These are phyloP conservation scores for Uropetala carovei DNA, from an alignment of 2,888 invertebrate genomes.

Conservation along the genomic window DNA sequence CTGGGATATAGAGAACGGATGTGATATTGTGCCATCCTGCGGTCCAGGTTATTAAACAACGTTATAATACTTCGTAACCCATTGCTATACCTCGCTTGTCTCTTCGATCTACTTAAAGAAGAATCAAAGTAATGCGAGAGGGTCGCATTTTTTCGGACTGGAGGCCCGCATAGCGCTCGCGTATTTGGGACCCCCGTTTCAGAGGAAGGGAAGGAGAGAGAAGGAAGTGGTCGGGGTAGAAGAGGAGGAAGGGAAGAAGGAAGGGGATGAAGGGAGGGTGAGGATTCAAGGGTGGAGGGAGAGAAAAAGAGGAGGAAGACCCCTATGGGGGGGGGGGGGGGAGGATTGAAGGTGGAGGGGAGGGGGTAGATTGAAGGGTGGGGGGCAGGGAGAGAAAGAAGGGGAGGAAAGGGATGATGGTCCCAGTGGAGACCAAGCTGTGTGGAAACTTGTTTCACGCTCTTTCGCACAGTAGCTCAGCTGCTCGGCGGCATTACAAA, in stretches of 20 bases:
- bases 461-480: constrained; percentile 50
- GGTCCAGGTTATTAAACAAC: no score
- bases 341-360: background rate
- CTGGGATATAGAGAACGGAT: no score
- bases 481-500: constrained; percentile 33
- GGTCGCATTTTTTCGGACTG: no score
- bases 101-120: no score
- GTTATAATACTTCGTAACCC: no score
- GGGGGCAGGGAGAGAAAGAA: background rate
- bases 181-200: no score
- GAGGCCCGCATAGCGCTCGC: no score
- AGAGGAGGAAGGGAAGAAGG: background rate
- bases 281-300: background rate
- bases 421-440: background rate
- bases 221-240: background rate
- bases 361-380: background rate
- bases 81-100: no score
- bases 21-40: no score
- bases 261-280: no score
- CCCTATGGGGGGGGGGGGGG: background rate
- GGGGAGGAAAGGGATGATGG: background rate
- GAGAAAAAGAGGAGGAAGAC: no score
- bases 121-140: no score
- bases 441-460: constrained; percentile 38
- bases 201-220: background rate